Evolutionary conservation across 2,797 vertebrate genomes (phyloP), one percentile per base, ranked within the genome.

Genomic region (Decapterus maruadsi): DNA sequence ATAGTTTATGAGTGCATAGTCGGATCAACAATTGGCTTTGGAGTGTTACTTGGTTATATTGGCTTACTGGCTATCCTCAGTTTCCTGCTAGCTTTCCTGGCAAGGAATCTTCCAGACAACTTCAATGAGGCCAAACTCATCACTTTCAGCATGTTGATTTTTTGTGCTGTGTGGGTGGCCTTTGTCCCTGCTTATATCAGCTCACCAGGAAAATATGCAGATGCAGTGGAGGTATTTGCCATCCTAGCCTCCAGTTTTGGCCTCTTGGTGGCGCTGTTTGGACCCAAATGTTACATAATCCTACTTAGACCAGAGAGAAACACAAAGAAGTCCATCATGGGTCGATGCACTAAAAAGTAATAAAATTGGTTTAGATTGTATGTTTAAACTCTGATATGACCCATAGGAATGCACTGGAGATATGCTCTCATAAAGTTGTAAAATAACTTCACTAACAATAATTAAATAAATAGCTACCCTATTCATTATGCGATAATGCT

Each of bases 171-270:
- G 55, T 93, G 92, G 92, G 81, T 91, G 48, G 69, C 92, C 13
- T 93, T 94, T 46, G 63, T 94, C 3, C 92, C 91, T 43, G 92
- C 90, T 19, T 94, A 93, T 56, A 56, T 94, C 2, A 95, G 84
- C 69, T 95, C 93, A n/a, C 92, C 93, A 0, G 94, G 93, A 1
- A 94, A 94, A 77, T 93, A 91, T 60, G 89, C 92, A 58, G 92
- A 90, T 17, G 91, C 92, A 59, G 92, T 94, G 26, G 94, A 95
- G 65, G 91, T 93, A 31, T 95, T 94, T 87, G 93, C 93, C 13
- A 95, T 93, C 16, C 81, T 94, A 36, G 88, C 93, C 0, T 94
- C 94, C 1, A 92, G 92, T 53, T 94, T 93, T 85, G 92, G 93
- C 0, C 75, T 93, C 4, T 77, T 94, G 56, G 16, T 90, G 14